A percentile compares a stretch with the other conserved stretches of the same genome.
Conservation (phyloP, 2,888 invertebrate genomes). For the Molanna angustata region DNA sequence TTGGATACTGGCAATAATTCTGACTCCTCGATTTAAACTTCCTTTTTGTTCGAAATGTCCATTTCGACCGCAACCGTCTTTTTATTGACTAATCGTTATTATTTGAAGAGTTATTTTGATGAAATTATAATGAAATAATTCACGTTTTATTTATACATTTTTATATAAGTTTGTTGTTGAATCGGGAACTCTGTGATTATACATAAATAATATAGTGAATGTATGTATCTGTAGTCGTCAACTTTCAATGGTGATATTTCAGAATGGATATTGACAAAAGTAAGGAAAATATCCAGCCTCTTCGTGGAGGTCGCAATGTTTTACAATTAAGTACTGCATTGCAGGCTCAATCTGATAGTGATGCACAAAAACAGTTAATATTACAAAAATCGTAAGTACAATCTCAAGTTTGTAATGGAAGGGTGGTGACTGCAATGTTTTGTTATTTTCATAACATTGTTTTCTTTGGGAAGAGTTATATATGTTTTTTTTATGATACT, state of each 20-base stretch:
- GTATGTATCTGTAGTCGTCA: constrained; percentile 22
- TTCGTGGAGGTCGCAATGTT: constrained; percentile 82
- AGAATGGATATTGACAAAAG: constrained; percentile 71
- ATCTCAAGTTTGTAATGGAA: constrained; percentile 16
- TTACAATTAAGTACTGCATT: constrained; percentile 76
- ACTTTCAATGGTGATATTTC: constrained; percentile 24
- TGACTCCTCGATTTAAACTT: constrained; percentile 33
- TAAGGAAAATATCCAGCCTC: constrained; percentile 94
- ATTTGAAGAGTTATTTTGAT: constrained; percentile 1
- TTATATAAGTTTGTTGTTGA: too few species aligned
- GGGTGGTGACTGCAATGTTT: constrained; percentile 25
- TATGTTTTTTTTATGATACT: too few species aligned
- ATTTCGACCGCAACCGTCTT: constrained; percentile 26
- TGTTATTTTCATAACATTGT: constrained; percentile 13
- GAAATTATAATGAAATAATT: not conserved
- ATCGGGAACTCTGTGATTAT: too few species aligned
- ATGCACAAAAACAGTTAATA: constrained; percentile 64
- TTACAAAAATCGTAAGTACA: constrained; percentile 66
- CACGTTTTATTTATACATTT: constrained; percentile 13
- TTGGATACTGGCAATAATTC: constrained; percentile 19
- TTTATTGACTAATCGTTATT: constrained; percentile 14
- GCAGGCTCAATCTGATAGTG: constrained; percentile 69
- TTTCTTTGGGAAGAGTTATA: too few species aligned
- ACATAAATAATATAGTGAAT: not conserved
- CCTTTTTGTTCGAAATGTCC: constrained; percentile 31